These are phyloP conservation scores for Himalopsyche japonica DNA, from an alignment of 2,888 invertebrate genomes.

Conservation along the genomic window DNA sequence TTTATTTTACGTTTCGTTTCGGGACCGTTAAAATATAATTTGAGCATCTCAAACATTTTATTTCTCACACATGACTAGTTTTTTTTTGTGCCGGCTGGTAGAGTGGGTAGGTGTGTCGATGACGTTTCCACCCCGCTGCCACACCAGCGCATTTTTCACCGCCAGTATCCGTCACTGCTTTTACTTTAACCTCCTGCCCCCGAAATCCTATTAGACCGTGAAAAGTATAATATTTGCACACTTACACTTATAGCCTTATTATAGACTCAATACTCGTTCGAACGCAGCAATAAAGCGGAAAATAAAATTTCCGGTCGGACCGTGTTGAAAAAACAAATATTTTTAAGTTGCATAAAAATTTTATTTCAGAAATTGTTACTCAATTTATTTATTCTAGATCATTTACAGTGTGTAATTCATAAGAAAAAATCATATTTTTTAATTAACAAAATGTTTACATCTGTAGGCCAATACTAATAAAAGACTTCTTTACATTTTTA, in stretches of 20 bases:
- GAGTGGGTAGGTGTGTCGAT: conserved; percentile 13
- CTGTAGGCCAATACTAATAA: too few relatives aligned
- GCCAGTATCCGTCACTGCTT: not conserved
- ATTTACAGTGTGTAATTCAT: too few relatives aligned
- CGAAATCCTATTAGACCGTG: not conserved
- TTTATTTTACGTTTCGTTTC: not conserved
- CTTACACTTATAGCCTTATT: not conserved
- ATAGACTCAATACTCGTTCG: conserved; percentile 5
- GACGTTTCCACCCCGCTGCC: conserved; percentile 31
- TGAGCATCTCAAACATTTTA: conserved; percentile 5
- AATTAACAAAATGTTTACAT: too few relatives aligned
- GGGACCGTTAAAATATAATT: not conserved
- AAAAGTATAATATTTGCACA: not conserved
- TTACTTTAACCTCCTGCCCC: not conserved
- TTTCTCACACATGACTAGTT: conserved; percentile 8
- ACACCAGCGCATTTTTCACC: conserved; percentile 31
- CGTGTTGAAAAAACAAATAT: too few relatives aligned
- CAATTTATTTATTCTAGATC: too few relatives aligned
- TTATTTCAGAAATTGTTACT: too few relatives aligned
- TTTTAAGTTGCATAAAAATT: too few relatives aligned
- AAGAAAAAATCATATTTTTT: too few relatives aligned
- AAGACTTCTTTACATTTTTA: too few relatives aligned
- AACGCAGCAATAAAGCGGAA: conserved; percentile 14
- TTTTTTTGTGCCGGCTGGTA: not conserved
- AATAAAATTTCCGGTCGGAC: too few relatives aligned